Base-by-base conservation (phyloP, 2,797 vertebrate genomes). In the Schizothorax lantsangensis region DNA sequence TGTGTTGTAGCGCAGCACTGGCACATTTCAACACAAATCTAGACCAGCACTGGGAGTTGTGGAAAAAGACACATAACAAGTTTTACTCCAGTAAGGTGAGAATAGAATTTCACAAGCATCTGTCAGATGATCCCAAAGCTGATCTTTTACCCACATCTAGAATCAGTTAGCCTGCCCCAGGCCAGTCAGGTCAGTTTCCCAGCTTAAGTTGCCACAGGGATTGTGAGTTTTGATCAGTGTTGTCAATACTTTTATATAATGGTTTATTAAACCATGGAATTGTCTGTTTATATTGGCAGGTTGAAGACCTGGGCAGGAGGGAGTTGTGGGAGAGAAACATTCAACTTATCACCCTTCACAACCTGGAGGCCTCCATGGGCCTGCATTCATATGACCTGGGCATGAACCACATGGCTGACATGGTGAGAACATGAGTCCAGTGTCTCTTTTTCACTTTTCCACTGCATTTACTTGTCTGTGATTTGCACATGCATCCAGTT, bases 361-460 rank as follows among this genome's bases (percentile, higher is more conserved):
- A 99, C 88, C 95, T 98, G 89, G 98, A 99, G 91, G 93, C 95
- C 15, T 97, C 97, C 0, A 93, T 99, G 96, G 98, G 97, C 11
- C 90, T 97, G 14, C 97, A 95, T 83, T 95, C 96, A 21, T 98
- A 97, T 77, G 91, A 96, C 0, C 92, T 99, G 75, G 91, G 91
- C 74, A 98, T 99, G 97, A 99, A 99, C 94, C 94, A 96, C 92
- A 91, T 97, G 90, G 97, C 94, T 87, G 97, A 98, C 91, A 86
- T 96, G 96, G 97, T 97, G 91, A 90, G 95, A 73, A 38, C 40
- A 45, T 0, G 1, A 79, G 5, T 23, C 30, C 49, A 8, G 21
- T 23, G 1, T 4, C 0, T 45, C 26, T 5, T 36, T 52, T 52
- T 2, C 7, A 1, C 23, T 26, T 74, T n/a, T 40, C 5, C 71